Percentiles rank a stretch among this genome's conserved stretches.
phyloP scores from a whole-genome alignment of 2,113 vertebrate genomes.

The Salvelinus namaycush region DNA sequence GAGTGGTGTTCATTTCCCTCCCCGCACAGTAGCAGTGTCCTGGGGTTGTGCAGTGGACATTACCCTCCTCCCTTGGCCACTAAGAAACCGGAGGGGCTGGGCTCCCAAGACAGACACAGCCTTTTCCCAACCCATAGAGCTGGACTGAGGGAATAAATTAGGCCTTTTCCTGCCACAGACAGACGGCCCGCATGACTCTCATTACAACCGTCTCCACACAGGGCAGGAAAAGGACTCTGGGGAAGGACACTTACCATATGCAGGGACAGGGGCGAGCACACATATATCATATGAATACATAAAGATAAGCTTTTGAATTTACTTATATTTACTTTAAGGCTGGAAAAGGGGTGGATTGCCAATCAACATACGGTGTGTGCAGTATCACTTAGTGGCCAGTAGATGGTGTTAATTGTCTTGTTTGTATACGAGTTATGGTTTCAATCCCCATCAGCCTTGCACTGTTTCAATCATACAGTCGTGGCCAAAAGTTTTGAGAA shows the following conservation, averaged over 20 bases:
- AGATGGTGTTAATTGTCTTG: neutral
- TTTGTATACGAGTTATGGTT: neutral
- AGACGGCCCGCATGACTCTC: constrained; percentile 56
- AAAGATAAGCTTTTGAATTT: too few species aligned
- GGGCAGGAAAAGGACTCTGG: neutral
- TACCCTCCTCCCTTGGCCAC: neutral
- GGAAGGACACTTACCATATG: neutral
- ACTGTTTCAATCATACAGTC: too few species aligned
- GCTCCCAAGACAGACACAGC: neutral
- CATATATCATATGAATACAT: too few species aligned
- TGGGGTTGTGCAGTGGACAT: neutral
- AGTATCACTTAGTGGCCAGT: neutral
- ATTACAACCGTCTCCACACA: constrained; percentile 34
- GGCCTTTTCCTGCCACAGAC: constrained; percentile 2
- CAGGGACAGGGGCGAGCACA: neutral
- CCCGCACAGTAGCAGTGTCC: neutral
- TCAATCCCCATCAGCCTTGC: too few species aligned
- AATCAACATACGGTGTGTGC: neutral
- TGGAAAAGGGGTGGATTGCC: too few species aligned
- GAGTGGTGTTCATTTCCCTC: neutral
- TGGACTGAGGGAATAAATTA: constrained; percentile 1
- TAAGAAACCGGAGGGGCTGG: neutral
- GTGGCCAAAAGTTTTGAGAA: too few species aligned
- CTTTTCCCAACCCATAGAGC: neutral
- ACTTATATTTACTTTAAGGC: too few species aligned